Evolutionary conservation across 2,797 vertebrate genomes (phyloP).

Genomic region (Schizopygopsis malacanthus): DNA sequence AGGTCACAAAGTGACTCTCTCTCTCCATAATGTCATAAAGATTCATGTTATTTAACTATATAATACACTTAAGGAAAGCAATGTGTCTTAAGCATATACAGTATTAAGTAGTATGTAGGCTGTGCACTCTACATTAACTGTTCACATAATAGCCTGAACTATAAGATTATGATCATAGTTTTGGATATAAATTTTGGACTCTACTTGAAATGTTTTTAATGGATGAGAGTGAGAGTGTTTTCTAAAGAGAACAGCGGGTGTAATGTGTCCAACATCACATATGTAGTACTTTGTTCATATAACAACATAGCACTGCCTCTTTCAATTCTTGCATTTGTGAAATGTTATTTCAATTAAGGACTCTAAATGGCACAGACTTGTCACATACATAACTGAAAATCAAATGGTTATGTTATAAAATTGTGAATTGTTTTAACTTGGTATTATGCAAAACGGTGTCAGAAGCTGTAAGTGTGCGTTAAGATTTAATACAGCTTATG

Average conservation of each 20-base stretch:
- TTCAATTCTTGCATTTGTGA: neutral
- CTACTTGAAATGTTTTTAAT: neutral
- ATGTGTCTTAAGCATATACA: neutral
- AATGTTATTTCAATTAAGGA: neutral
- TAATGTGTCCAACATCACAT: neutral
- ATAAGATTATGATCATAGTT: neutral
- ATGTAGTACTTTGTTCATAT: neutral
- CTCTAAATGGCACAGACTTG: neutral
- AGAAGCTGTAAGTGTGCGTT: neutral
- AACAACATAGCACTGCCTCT: slow-evolving; percentile 4
- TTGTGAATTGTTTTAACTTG: neutral
- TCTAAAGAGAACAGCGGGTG: neutral
- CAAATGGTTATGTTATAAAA: neutral
- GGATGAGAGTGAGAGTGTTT: neutral
- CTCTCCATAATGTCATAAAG: neutral
- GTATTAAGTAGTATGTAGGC: neutral
- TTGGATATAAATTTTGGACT: neutral
- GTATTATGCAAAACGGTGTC: slow-evolving; percentile 1
- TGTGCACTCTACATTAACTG: neutral
- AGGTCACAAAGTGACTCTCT: neutral
- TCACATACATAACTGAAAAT: neutral
- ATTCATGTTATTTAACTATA: slow-evolving; percentile 3
- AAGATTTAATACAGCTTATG: neutral
- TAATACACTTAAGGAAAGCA: neutral
- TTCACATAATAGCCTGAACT: neutral